Evolutionary conservation across 1,140 invertebrate genomes (phyloP).

Genomic region (Magallana gigas): DNA sequence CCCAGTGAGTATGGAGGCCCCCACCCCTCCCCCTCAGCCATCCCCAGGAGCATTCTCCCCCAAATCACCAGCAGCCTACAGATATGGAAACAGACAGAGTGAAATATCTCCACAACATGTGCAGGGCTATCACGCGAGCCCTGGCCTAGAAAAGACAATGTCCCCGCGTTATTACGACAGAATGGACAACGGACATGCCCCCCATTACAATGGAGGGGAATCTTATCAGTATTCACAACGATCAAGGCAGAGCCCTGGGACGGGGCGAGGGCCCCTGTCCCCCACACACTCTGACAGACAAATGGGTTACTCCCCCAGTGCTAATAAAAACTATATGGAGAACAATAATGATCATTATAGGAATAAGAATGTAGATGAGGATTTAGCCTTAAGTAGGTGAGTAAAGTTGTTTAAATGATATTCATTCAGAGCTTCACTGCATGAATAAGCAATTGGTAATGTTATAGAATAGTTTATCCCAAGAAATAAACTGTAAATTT

Average conservation of each 20-base stretch:
- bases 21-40: slow-evolving; percentile 75
- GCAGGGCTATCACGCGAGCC: slow-evolving; percentile 43
- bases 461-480: too few relatives aligned
- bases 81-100: slow-evolving; percentile 19
- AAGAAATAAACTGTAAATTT: too few relatives aligned
- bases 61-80: slow-evolving; percentile 53
- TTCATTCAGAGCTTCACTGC: not conserved
- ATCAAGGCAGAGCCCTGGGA: slow-evolving; percentile 49
- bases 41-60: slow-evolving; percentile 72
- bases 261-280: slow-evolving; percentile 45
- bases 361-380: slow-evolving; percentile 67
- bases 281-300: slow-evolving; percentile 29
- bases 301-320: slow-evolving; percentile 47
- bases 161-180: slow-evolving; percentile 22
- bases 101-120: slow-evolving; percentile 44
- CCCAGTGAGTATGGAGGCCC: slow-evolving; percentile 71
- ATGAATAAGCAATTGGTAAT: not conserved
- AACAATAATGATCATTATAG: slow-evolving; percentile 49
- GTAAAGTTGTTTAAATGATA: slow-evolving; percentile 15
- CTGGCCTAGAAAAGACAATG: slow-evolving; percentile 42
- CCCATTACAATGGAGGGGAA: slow-evolving; percentile 52
- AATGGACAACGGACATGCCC: slow-evolving; percentile 52
- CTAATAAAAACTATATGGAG: slow-evolving; percentile 46
- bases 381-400: slow-evolving; percentile 67
- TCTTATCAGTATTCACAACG: slow-evolving; percentile 42